phyloP scores from a whole-genome alignment of 2,888 invertebrate genomes.

The Oegoconia quadripuncta region DNA sequence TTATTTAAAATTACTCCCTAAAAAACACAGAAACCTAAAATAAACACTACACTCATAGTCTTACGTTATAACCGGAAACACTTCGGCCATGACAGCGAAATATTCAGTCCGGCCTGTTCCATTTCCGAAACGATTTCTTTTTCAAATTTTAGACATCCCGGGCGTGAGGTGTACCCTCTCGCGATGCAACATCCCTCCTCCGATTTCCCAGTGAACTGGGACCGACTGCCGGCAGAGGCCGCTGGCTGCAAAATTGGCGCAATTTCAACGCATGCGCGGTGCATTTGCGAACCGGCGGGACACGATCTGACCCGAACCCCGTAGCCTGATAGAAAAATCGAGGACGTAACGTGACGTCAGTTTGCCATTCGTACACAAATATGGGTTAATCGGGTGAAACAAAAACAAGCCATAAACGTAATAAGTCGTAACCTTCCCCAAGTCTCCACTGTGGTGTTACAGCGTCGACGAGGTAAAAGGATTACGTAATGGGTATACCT shows the following conservation, averaged over 20 bases:
- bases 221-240: constrained; percentile 61
- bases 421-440: constrained; percentile 11
- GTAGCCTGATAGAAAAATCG: constrained; percentile 73
- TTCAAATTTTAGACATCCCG: constrained; percentile 63
- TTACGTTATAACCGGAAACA: constrained; percentile 25
- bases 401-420: constrained; percentile 52
- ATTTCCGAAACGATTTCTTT: constrained; percentile 57
- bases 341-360: constrained; percentile 76
- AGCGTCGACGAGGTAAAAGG: not conserved
- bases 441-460: not conserved
- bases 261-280: constrained; percentile 71
- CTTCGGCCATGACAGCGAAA: constrained; percentile 29
- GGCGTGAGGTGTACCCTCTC: constrained; percentile 44
- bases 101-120: constrained; percentile 37
- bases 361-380: constrained; percentile 53
- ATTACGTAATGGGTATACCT: not conserved
- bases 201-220: constrained; percentile 57
- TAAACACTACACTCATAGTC: constrained; percentile 44
- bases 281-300: constrained; percentile 62
- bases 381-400: constrained; percentile 69
- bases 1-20: constrained; percentile 15
- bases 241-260: constrained; percentile 74
- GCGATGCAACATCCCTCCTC: constrained; percentile 65
- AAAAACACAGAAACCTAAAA: constrained; percentile 37
- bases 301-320: constrained; percentile 66